A percentile compares a stretch with the other conserved stretches of the same genome.
Conservation (phyloP, 2,888 invertebrate genomes). For the Sphaerophoria rueppellii region DNA sequence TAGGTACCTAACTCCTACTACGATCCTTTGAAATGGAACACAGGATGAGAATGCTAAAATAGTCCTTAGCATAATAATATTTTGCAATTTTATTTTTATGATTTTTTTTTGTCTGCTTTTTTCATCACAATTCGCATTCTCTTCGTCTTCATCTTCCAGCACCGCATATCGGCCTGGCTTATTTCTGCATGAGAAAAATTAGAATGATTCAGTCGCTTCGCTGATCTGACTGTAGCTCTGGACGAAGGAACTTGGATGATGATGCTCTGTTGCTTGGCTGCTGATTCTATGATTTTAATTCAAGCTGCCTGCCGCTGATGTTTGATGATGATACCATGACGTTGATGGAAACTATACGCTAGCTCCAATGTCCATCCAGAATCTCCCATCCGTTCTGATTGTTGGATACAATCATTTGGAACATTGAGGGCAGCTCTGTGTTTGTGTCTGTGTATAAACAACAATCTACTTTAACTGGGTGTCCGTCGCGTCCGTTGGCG, state of each 20-base stretch:
- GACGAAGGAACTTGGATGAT: slow-evolving; percentile 2
- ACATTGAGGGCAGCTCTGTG: slow-evolving; percentile 62
- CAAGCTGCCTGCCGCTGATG: slow-evolving; percentile 52
- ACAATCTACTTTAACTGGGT: slow-evolving; percentile 34
- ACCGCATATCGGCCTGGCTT: slow-evolving; percentile 51
- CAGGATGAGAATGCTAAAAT: slow-evolving; percentile 70
- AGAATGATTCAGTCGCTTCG: slow-evolving; percentile 70
- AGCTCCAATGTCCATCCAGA: slow-evolving; percentile 58
- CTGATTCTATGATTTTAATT: slow-evolving; percentile 35
- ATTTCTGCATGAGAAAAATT: slow-evolving; percentile 71
- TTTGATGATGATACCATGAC: slow-evolving; percentile 72
- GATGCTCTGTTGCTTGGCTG: neutral
- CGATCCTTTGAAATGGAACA: slow-evolving; percentile 59
- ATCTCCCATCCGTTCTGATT: slow-evolving; percentile 62
- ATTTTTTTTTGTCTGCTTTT: neutral
- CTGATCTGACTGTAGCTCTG: slow-evolving; percentile 47
- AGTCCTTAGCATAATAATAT: slow-evolving; percentile 70
- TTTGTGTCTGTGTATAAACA: too few species aligned
- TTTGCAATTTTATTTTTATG: slow-evolving; percentile 38
- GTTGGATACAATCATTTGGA: slow-evolving; percentile 71
- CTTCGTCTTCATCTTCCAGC: slow-evolving; percentile 9
- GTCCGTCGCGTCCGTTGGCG: slow-evolving; percentile 1
- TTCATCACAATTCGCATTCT: slow-evolving; percentile 14
- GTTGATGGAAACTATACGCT: slow-evolving; percentile 72
- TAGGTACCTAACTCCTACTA: neutral